These are phyloP conservation scores for Parnassius mnemosyne DNA, from an alignment of 2,888 invertebrate genomes.

Conservation along the genomic window DNA sequence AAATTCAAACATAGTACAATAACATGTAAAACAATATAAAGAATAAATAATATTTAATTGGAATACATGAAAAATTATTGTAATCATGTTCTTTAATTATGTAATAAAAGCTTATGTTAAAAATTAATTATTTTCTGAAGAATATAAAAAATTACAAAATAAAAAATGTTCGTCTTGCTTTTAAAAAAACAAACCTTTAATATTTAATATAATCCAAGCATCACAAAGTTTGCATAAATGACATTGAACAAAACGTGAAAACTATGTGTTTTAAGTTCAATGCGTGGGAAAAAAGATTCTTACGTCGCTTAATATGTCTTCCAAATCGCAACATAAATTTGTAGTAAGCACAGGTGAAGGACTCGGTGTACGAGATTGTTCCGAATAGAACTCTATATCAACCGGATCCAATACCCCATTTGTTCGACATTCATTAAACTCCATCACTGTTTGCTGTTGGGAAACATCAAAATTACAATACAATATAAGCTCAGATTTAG, in stretches of 20 bases:
- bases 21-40: neutral
- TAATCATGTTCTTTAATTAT: too few species aligned
- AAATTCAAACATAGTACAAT: neutral
- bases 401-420: conserved; percentile 69
- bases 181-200: too few species aligned
- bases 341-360: conserved; percentile 65
- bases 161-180: too few species aligned
- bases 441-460: conserved; percentile 75
- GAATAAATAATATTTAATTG: too few species aligned
- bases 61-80: too few species aligned
- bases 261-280: too few species aligned
- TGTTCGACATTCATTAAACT: conserved; percentile 70
- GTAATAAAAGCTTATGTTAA: neutral
- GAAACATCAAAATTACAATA: conserved; percentile 49
- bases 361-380: conserved; percentile 61
- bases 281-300: conserved; percentile 38
- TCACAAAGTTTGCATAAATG: neutral
- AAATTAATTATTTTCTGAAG: neutral
- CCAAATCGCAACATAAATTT: conserved; percentile 69
- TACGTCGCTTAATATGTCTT: conserved; percentile 78
- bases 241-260: neutral
- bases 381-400: conserved; percentile 61
- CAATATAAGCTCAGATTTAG: conserved; percentile 42
- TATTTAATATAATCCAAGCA: neutral
- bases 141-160: neutral